These are phyloP conservation scores for Stegana nigrithorax DNA, from an alignment of 2,888 invertebrate species.

Conservation along the genomic window DNA sequence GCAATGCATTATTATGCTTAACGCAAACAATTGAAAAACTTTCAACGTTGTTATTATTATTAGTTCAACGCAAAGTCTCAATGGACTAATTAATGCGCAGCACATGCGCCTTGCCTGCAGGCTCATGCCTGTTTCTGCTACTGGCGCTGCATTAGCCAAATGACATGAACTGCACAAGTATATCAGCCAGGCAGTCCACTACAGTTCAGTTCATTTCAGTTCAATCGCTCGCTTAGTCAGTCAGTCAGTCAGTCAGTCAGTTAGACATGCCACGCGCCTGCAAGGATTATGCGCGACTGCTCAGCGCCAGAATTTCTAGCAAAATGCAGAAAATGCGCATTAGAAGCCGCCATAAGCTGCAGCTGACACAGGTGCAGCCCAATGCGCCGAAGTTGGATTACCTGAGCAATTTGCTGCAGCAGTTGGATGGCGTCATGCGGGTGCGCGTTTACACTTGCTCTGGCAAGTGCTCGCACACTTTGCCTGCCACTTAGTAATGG, in stretches of 20 bases:
- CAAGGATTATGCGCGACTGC: background rate
- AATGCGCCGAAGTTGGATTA: too few relatives aligned
- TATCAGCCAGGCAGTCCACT: background rate
- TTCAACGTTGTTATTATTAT: background rate
- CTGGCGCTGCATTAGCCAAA: too few relatives aligned
- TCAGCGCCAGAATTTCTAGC: background rate
- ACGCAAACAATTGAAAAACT: background rate
- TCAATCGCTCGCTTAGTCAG: background rate
- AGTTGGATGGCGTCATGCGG: conserved; percentile 29
- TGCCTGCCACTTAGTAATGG: background rate
- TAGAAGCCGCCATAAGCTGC: background rate
- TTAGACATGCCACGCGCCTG: background rate
- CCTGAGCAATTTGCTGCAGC: conserved; percentile 1
- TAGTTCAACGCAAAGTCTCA: background rate
- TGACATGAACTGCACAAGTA: background rate
- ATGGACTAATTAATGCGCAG: conserved; percentile 8
- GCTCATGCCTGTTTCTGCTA: too few relatives aligned
- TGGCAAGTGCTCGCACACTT: background rate
- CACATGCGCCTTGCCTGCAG: too few relatives aligned
- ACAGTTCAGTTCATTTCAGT: background rate
- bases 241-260: too few relatives aligned
- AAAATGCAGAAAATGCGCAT: background rate
- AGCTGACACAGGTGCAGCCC: background rate
- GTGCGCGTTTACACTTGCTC: conserved; percentile 14
- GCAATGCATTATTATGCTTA: conserved; percentile 10